phyloP scores from a whole-genome alignment of 2,797 vertebrate genomes.

The Sebastes itinus region DNA sequence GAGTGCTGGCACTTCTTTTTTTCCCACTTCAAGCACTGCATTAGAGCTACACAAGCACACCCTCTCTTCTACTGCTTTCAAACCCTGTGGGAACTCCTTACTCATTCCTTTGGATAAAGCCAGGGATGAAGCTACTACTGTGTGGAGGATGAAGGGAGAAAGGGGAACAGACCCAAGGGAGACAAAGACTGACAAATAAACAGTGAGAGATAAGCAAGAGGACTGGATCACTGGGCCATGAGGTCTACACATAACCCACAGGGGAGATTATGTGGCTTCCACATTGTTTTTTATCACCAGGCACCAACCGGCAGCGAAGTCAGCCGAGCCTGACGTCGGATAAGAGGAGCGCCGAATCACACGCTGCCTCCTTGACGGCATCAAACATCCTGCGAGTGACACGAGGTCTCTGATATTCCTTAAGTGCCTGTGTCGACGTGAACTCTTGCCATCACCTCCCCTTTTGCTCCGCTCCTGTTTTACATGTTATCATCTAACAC shows the following conservation, averaged over 20 bases:
- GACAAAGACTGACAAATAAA: constrained; percentile 31
- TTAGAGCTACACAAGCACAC: neutral
- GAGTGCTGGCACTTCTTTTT: too few species aligned
- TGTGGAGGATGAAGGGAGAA: constrained; percentile 1
- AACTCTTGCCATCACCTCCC: constrained; percentile 12
- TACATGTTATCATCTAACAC: constrained; percentile 39
- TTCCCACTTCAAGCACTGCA: too few species aligned
- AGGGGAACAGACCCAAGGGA: constrained; percentile 10
- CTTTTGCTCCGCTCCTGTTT: constrained; percentile 36
- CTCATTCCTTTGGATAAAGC: constrained; percentile 4
- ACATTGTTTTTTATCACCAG: constrained; percentile 17
- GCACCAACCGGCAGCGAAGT: neutral
- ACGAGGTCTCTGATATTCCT: constrained; percentile 27
- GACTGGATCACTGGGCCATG: constrained; percentile 27
- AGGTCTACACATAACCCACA: constrained; percentile 41
- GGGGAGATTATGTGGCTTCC: constrained; percentile 22
- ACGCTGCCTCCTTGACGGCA: constrained; percentile 17
- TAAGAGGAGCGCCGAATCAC: neutral
- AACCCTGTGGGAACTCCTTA: neutral
- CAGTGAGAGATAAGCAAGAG: neutral
- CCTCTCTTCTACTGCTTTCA: neutral
- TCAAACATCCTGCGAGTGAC: neutral
- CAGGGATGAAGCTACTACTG: constrained; percentile 2
- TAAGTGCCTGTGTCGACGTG: neutral
- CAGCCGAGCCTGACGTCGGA: neutral